Evolutionary conservation across 2,888 invertebrate species (phyloP), one percentile per base, ranked within the genome.

Genomic region (Atrina japonica): DNA sequence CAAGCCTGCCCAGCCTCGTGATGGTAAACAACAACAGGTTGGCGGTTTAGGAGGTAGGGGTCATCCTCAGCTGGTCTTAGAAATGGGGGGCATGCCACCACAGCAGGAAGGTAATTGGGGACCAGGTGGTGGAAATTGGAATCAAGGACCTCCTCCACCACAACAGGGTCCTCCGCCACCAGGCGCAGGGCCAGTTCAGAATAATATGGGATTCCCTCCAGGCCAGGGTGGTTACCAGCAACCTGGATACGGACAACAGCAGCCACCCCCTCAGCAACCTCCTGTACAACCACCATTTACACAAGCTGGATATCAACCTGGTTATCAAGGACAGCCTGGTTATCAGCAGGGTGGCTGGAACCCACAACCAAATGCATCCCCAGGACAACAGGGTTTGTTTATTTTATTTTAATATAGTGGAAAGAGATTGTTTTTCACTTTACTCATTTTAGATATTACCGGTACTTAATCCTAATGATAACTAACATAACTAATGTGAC

Each of bases 1-100:
- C 69, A 83, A 83, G 49, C 60, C 80, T 27, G 83, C 83, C 16
- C 76, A 81, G 30, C 83, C 83, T 2, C 74, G 81, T 9, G 71
- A 76, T 65, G 76, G 73, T 23, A 70, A 59, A 21, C 56, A 66
- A 21, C 61, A 68, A 9, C 60, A 55, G 50, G 52, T 45, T 7
- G 47, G 56, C 30, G 67, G 66, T 40, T 45, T 40, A 21, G 63
- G 61, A 27, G 53, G 67, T 5, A 59, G 53, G 6, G 45, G 56
- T 7, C 45, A 23, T 16, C 21, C 29, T 16, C 56, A 47, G 69
- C 35, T 35, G 35, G 11, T 35, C 11, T 35, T 35, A 35, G 67
- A 40, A 41, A 66, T 64, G 63, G 66, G 49, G 59, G 70, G 61
- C 18, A 56, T 25, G 41, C 58, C 49, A n/a, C 49, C 66, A 50